Conservation (phyloP, 2,888 invertebrate species). For the Psylliodes chrysocephalus region DNA sequence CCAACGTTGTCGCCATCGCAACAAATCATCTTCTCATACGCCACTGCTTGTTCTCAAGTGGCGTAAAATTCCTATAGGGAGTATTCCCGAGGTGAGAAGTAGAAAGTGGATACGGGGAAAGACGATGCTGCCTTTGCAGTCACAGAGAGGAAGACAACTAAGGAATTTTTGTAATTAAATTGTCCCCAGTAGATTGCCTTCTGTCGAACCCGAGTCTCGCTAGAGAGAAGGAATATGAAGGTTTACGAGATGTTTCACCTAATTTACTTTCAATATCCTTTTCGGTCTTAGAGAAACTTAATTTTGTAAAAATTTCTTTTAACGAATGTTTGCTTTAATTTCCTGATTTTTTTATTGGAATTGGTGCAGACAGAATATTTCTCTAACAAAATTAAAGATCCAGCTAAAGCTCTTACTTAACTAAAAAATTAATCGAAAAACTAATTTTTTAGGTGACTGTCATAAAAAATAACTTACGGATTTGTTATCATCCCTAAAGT, state of each 20-base stretch:
- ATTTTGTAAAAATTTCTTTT: neutral
- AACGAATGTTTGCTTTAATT: no score
- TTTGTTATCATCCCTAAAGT: no score
- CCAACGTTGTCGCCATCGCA: no score
- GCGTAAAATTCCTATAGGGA: neutral
- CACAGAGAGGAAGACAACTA: constrained; percentile 17
- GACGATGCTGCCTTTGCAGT: neutral
- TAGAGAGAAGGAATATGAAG: neutral
- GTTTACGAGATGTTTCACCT: neutral
- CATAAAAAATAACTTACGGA: no score
- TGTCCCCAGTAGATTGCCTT: constrained; percentile 29
- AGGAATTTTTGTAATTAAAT: constrained; percentile 35
- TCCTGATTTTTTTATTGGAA: no score
- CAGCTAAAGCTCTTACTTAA: no score
- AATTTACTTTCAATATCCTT: neutral
- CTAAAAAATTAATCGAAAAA: no score
- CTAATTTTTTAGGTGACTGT: no score
- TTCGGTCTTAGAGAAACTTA: neutral
- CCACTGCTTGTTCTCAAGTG: neutral
- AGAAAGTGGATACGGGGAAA: neutral
- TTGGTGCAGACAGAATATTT: no score
- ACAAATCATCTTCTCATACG: no score
- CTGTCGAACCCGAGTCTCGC: neutral
- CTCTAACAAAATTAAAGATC: no score
- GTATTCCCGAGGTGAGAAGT: neutral